These are phyloP conservation scores for Rhinogobius similis DNA, from an alignment of 2,113 vertebrate genomes.

Conservation along the genomic window DNA sequence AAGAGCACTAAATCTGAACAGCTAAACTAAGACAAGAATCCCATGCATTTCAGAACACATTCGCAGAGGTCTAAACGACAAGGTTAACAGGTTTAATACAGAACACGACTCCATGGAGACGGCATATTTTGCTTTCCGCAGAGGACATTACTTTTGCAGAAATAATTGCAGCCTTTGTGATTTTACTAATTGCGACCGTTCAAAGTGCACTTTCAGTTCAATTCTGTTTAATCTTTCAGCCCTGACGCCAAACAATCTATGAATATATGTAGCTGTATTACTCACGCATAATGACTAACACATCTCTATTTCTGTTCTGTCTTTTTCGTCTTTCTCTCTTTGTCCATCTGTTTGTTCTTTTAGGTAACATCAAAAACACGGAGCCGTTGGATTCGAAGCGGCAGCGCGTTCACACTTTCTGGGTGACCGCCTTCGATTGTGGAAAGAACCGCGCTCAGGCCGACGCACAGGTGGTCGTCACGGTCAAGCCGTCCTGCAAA, in stretches of 20 bases:
- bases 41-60: background rate
- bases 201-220: background rate
- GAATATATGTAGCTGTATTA: slow-evolving; percentile 30
- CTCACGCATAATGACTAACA: slow-evolving; percentile 44
- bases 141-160: background rate
- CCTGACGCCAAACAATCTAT: slow-evolving; percentile 16
- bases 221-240: background rate
- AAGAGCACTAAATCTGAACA: background rate
- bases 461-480: slow-evolving; percentile 92
- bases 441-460: slow-evolving; percentile 96
- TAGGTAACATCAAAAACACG: slow-evolving; percentile 97
- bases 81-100: background rate
- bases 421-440: slow-evolving; percentile 97
- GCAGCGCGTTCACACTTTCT: slow-evolving; percentile 90
- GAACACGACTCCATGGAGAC: background rate
- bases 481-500: slow-evolving; percentile 97
- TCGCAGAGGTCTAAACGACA: background rate
- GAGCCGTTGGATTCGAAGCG: slow-evolving; percentile 93
- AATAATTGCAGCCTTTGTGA: background rate
- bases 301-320: slow-evolving; percentile 36
- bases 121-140: background rate
- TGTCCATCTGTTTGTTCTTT: slow-evolving; percentile 19
- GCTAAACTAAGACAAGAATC: background rate
- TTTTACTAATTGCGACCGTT: background rate
- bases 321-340: slow-evolving; percentile 13